Evolutionary conservation across 2,113 vertebrate genomes (phyloP).

Genomic region (Phocoena sinus): DNA sequence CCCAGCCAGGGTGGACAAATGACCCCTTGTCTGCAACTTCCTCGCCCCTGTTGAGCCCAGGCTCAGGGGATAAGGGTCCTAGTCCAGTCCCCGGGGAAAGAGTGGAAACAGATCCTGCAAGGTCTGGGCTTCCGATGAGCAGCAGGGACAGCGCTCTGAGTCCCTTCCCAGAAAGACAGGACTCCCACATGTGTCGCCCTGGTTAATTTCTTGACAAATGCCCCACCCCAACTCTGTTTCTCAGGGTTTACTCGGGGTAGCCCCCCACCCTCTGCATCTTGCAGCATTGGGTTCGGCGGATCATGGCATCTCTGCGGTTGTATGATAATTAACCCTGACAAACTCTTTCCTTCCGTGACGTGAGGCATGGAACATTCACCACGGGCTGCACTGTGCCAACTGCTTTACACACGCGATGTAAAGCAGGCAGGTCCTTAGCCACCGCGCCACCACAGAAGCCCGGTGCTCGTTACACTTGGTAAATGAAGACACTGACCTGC

Average conservation of each 20-base stretch:
- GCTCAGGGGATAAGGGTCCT: not conserved
- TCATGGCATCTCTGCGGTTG: not conserved
- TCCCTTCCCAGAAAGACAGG: not conserved
- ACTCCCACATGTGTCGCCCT: not conserved
- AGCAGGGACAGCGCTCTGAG: fast-evolving
- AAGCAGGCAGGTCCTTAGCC: too few relatives aligned
- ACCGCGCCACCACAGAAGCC: too few relatives aligned
- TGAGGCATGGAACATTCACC: fast-evolving
- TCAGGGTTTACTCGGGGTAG: not conserved
- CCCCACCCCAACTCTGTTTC: not conserved
- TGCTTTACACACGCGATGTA: fast-evolving
- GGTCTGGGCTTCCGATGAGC: not conserved
- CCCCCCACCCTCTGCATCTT: not conserved
- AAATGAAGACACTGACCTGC: not conserved
- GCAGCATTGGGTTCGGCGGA: fast-evolving
- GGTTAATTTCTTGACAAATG: not conserved
- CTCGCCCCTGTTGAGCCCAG: not conserved
- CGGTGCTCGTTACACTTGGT: not conserved
- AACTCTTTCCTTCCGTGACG: not conserved
- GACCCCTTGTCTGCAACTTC: conserved; percentile 22
- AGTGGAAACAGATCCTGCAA: not conserved
- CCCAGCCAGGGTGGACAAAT: conserved; percentile 40
- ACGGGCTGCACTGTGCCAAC: fast-evolving
- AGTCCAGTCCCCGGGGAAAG: not conserved
- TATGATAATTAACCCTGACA: too few relatives aligned